A percentile compares a stretch with the other conserved stretches of the same genome.
Evolutionary conservation across 1,140 invertebrate species (phyloP).

Genomic region (Potamilus streckersoni): DNA sequence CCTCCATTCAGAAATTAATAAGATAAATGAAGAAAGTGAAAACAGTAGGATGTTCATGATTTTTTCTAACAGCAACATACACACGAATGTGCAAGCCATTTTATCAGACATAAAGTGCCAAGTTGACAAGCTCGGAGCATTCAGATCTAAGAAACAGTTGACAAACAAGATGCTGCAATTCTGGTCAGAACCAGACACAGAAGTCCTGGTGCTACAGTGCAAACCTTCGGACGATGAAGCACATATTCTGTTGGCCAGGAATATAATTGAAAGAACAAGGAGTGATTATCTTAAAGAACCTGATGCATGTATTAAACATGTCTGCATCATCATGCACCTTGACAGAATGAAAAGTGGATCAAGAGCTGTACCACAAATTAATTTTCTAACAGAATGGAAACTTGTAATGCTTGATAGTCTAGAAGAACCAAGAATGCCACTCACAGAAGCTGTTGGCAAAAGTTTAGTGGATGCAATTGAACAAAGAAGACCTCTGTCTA

Average conservation of each 20-base stretch:
- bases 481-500: conserved; percentile 19
- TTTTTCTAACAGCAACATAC: conserved; percentile 35
- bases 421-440: conserved; percentile 12
- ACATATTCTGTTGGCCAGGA: conserved; percentile 42
- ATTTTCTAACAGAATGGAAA: conserved; percentile 42
- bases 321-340: conserved; percentile 39
- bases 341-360: conserved; percentile 10
- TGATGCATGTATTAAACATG: conserved; percentile 14
- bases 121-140: conserved; percentile 33
- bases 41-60: conserved; percentile 12
- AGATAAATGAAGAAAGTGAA: neutral
- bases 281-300: neutral
- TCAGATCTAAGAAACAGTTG: conserved; percentile 48
- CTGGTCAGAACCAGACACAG: conserved; percentile 26
- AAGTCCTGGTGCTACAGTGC: conserved; percentile 34
- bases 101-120: conserved; percentile 6
- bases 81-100: conserved; percentile 11
- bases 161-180: conserved; percentile 29
- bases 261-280: conserved; percentile 35
- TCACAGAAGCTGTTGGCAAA: conserved; percentile 14
- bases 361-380: conserved; percentile 28
- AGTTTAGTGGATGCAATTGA: conserved; percentile 25
- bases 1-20: conserved; percentile 2
- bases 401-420: conserved; percentile 41
- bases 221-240: conserved; percentile 25